Evolutionary conservation across 92 coral and sea anemone genomes (phyloP).

Genomic region (Meandrina meandrites): DNA sequence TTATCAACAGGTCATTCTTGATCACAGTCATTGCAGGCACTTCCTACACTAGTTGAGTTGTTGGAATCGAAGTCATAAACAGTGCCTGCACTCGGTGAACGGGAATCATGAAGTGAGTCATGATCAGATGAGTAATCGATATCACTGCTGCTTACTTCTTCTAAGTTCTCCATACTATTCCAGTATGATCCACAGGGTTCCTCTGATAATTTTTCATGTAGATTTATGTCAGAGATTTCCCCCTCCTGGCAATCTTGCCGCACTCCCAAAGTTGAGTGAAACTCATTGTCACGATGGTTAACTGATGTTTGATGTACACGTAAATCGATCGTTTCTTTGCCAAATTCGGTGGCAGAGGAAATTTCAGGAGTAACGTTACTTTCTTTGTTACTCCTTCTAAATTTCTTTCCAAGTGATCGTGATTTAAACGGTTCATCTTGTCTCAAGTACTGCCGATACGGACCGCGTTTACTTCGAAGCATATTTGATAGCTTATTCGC

Average conservation of each 20-base stretch:
- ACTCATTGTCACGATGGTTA: constrained; percentile 3
- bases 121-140: constrained; percentile 17
- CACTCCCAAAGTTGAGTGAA: background rate
- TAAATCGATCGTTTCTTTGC: constrained; percentile 1
- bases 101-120: constrained; percentile 3
- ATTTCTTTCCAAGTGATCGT: constrained; percentile 28
- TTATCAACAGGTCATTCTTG: background rate
- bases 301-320: no score
- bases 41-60: constrained; percentile 23
- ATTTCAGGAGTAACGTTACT: background rate
- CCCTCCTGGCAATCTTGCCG: background rate
- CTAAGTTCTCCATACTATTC: constrained; percentile 19
- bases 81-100: constrained; percentile 29
- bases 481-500: no score
- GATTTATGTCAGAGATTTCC: background rate
- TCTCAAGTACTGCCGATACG: constrained; percentile 39
- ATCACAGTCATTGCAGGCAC: constrained; percentile 9
- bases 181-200: constrained; percentile 13
- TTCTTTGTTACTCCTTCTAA: constrained; percentile 11
- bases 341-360: constrained; percentile 12
- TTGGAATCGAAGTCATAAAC: constrained; percentile 36
- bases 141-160: background rate
- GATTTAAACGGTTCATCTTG: constrained; percentile 44
- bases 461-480: constrained; percentile 36
- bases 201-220: background rate